Conservation (phyloP, 2,797 vertebrate species). For the Acanthiza pusilla region DNA sequence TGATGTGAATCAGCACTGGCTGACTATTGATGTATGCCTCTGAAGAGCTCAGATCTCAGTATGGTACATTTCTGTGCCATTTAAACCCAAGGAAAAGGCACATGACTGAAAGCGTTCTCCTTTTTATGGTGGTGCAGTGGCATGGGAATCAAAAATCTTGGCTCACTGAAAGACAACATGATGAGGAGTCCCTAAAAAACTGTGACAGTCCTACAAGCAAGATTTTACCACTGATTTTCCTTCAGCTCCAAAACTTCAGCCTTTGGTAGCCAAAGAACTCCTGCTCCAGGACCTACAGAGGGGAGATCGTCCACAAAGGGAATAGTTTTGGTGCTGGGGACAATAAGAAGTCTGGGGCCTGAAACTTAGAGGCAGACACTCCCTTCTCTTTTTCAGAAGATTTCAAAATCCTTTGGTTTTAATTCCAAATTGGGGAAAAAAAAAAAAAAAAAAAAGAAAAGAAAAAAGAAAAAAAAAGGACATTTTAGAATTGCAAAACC, state of each 20-base stretch:
- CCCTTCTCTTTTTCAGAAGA: not conserved
- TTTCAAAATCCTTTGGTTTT: conserved; percentile 51
- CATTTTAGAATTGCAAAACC: conserved; percentile 36
- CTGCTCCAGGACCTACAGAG: not conserved
- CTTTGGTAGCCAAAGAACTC: not conserved
- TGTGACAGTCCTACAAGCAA: not conserved
- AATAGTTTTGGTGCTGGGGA: not conserved
- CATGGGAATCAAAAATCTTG: not conserved
- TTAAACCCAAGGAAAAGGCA: not conserved
- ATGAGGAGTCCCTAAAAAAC: not conserved
- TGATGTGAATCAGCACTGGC: not conserved
- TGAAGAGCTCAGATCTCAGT: not conserved
- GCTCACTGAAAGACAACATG: not conserved
- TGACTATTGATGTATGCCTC: not conserved
- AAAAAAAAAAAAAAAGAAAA: not conserved
- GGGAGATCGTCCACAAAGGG: not conserved
- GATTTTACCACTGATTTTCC: not conserved
- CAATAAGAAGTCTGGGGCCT: not conserved
- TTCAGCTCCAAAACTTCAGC: not conserved
- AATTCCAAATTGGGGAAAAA: not conserved
- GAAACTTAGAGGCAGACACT: not conserved
- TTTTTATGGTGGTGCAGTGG: not conserved
- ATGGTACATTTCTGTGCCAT: not conserved
- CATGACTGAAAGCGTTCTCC: not conserved
- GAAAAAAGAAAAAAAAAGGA: not conserved